These are phyloP conservation scores for Torymus texanus DNA, from an alignment of 2,888 invertebrate genomes.

Conservation along the genomic window DNA sequence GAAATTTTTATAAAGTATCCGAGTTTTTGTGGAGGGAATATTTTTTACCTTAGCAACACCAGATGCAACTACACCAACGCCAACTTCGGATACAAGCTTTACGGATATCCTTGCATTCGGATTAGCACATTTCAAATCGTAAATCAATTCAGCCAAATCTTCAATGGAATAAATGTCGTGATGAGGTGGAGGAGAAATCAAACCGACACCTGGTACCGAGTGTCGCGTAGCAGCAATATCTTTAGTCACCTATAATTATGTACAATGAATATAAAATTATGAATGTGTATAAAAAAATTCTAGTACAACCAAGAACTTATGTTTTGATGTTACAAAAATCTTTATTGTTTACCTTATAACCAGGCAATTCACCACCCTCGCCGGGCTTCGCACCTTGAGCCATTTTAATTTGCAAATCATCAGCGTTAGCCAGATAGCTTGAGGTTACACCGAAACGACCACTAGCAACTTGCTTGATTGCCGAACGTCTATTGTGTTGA, in stretches of 20 bases:
- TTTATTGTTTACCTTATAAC: conserved; percentile 78
- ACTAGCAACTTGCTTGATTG: conserved; percentile 99
- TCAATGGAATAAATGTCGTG: conserved; percentile 99
- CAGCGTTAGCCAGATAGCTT: conserved; percentile 96
- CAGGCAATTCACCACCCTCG: conserved; percentile 98
- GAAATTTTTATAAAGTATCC: too few species aligned
- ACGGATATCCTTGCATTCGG: conserved; percentile 96
- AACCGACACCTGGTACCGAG: conserved; percentile 96
- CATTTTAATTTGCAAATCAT: conserved; percentile 99
- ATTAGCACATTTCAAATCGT: conserved; percentile 98
- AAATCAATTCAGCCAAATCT: conserved; percentile 97
- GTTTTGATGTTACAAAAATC: background rate
- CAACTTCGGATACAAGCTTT: conserved; percentile 98
- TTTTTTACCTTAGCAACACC: conserved; percentile 93
- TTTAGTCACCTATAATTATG: conserved; percentile 84
- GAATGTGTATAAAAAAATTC: background rate
- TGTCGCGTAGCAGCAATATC: conserved; percentile 97
- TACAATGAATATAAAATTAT: background rate
- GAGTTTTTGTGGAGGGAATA: background rate
- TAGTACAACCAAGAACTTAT: background rate
- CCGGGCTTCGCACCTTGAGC: conserved; percentile 99
- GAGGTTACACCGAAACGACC: conserved; percentile 99
- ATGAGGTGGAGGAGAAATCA: conserved; percentile 99
- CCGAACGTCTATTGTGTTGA: conserved; percentile 89
- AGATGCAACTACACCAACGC: conserved; percentile 98